Conservation (phyloP, 2,797 vertebrate genomes). For the Denticeps clupeoides region DNA sequence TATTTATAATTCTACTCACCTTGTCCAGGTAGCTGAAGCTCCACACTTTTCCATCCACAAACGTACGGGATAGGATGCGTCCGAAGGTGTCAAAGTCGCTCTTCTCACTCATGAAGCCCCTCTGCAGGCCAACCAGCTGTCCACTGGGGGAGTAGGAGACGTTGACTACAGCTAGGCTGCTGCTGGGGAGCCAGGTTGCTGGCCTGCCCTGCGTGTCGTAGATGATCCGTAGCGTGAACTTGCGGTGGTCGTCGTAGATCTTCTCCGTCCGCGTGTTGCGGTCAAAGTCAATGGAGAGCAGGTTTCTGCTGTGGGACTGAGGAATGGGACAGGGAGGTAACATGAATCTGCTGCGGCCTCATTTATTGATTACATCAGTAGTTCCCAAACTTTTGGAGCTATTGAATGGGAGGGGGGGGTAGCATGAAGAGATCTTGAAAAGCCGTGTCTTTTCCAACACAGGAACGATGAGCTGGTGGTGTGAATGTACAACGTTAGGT, state of each 20-base stretch:
- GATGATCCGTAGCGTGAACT: constrained; percentile 76
- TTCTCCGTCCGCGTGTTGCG: constrained; percentile 79
- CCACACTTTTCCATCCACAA: constrained; percentile 78
- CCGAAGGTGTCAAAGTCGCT: constrained; percentile 74
- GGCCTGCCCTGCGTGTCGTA: constrained; percentile 75
- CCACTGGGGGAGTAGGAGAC: constrained; percentile 75
- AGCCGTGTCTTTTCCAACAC: no score
- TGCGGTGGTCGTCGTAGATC: constrained; percentile 81
- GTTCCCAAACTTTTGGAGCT: no score
- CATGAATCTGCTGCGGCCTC: background rate
- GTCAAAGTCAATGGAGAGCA: constrained; percentile 79
- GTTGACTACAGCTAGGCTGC: constrained; percentile 72
- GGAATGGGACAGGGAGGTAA: background rate
- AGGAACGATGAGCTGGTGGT: no score
- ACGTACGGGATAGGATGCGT: constrained; percentile 69
- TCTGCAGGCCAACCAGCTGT: constrained; percentile 69
- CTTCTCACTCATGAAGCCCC: constrained; percentile 77
- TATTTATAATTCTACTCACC: constrained; percentile 52
- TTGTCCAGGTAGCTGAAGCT: constrained; percentile 81
- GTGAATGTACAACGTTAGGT: no score
- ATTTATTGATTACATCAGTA: no score
- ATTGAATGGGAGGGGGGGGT: no score
- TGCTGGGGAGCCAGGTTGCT: constrained; percentile 79
- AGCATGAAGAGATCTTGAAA: no score
- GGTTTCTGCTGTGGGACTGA: constrained; percentile 74